Conservation (phyloP, 2,113 vertebrate species). For the Oreochromis niloticus region DNA sequence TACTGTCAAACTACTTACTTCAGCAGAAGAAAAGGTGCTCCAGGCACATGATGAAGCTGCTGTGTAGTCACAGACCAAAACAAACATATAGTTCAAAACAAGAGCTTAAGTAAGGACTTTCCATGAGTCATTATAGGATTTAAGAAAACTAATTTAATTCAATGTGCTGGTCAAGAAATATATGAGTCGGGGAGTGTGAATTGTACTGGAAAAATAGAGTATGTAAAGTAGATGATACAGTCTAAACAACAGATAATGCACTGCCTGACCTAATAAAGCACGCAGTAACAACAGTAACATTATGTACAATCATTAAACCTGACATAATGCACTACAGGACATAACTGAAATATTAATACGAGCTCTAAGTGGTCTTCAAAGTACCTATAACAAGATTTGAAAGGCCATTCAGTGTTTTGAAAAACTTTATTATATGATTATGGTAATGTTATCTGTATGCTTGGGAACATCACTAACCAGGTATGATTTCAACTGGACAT, state of each 20-base stretch:
- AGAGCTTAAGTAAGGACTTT: neutral
- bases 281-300: neutral
- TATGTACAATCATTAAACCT: neutral
- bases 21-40: neutral
- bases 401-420: neutral
- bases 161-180: neutral
- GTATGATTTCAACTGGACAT: neutral
- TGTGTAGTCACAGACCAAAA: neutral
- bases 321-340: neutral
- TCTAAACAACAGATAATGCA: neutral
- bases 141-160: neutral
- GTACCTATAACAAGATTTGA: neutral
- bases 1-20: neutral
- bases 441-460: neutral
- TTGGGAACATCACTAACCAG: neutral
- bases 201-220: neutral
- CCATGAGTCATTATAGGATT: neutral
- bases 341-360: neutral
- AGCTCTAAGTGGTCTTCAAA: neutral
- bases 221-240: neutral
- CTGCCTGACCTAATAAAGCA: neutral
- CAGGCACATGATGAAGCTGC: neutral
- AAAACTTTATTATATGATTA: neutral
- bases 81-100: neutral
- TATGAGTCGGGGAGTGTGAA: neutral